Evolutionary conservation across 2,888 invertebrate species (phyloP).

Genomic region (Cyrtodaria siliqua): DNA sequence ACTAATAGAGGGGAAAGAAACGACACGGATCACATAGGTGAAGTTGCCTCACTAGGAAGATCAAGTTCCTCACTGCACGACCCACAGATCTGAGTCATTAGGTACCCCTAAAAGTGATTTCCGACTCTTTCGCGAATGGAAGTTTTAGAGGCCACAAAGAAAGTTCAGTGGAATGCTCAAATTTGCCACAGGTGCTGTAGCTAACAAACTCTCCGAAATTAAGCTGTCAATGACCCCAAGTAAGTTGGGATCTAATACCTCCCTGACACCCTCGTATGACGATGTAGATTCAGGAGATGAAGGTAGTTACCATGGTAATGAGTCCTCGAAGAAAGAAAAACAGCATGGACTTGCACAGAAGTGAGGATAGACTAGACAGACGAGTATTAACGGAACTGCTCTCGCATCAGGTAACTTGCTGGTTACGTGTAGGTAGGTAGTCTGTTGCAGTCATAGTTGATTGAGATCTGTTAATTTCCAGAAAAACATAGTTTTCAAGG

Average conservation of each 20-base stretch:
- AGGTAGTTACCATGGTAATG: conserved; percentile 32
- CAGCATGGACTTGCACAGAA: conserved; percentile 66
- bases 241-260: conserved; percentile 73
- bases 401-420: conserved; percentile 1
- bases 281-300: conserved; percentile 73
- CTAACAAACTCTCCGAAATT: conserved; percentile 80
- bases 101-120: conserved; percentile 46
- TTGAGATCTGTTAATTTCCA: no score
- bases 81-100: conserved; percentile 32
- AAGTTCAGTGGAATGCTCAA: conserved; percentile 77
- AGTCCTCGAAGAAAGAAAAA: conserved; percentile 38
- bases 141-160: conserved; percentile 73
- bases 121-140: conserved; percentile 55
- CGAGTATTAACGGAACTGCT: conserved; percentile 51
- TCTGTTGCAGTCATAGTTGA: no score
- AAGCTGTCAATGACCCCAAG: conserved; percentile 83
- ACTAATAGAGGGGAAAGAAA: conserved; percentile 13
- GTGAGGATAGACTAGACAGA: conserved; percentile 55
- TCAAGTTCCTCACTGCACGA: conserved; percentile 70
- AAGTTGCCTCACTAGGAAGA: conserved; percentile 39
- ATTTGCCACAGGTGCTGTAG: conserved; percentile 76
- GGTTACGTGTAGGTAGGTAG: no score
- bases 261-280: conserved; percentile 72
- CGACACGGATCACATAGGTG: conserved; percentile 27
- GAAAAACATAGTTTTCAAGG: no score